A percentile compares a stretch with the other conserved stretches of the same genome.
Conservation (phyloP, 1,140 invertebrate genomes). For the Rhagoletis pomonella region DNA sequence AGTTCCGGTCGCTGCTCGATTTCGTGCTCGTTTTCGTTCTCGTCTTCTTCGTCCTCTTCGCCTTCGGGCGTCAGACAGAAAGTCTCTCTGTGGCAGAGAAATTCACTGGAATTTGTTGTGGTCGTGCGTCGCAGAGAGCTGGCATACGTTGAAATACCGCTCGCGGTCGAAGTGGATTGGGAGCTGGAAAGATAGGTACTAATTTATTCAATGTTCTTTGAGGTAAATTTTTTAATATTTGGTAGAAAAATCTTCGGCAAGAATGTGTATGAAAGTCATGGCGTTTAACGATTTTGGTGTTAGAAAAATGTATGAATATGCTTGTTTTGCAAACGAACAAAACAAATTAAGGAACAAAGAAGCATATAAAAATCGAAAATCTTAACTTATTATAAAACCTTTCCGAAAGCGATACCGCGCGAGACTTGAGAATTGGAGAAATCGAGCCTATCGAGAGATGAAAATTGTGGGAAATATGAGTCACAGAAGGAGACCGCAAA, state of each 20-base stretch:
- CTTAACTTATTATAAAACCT: not conserved
- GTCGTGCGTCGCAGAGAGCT: constrained; percentile 72
- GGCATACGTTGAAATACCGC: constrained; percentile 73
- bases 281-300: not conserved
- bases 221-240: not conserved
- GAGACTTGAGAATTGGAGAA: too few species aligned
- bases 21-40: constrained; percentile 47
- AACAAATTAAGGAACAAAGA: not conserved
- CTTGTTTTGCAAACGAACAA: constrained; percentile 4
- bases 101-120: constrained; percentile 74
- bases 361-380: not conserved
- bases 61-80: constrained; percentile 72
- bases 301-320: constrained; percentile 10
- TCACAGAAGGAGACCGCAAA: too few species aligned
- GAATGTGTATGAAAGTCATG: constrained; percentile 19
- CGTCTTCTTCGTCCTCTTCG: constrained; percentile 65
- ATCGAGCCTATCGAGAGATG: too few species aligned
- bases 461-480: too few species aligned
- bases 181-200: constrained; percentile 69
- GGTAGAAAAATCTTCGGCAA: not conserved
- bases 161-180: constrained; percentile 73
- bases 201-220: not conserved
- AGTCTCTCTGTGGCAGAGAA: constrained; percentile 73
- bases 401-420: too few species aligned
- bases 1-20: not conserved